Evolutionary conservation across 2,113 vertebrate genomes (phyloP).

Genomic region (Benitochromis conjunctus): DNA sequence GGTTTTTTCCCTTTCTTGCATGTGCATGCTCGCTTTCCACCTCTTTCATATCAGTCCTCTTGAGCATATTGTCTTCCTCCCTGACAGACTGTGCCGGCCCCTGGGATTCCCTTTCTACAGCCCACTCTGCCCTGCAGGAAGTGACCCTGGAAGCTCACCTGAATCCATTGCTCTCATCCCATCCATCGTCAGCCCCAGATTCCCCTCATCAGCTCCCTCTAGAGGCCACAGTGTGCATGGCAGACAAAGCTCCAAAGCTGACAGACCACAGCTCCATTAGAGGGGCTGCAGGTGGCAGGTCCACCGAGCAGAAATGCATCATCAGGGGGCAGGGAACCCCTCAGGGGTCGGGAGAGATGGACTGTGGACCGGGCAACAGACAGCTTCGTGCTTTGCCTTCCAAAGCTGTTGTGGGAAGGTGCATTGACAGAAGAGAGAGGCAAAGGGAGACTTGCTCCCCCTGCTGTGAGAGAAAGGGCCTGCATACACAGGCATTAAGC

Average conservation of each 20-base stretch:
- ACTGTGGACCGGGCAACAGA: slow-evolving; percentile 52
- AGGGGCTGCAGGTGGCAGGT: slow-evolving; percentile 82
- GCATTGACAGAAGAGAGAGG: slow-evolving; percentile 72
- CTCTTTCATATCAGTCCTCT: background rate
- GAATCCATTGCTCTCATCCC: slow-evolving; percentile 89
- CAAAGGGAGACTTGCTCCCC: slow-evolving; percentile 62
- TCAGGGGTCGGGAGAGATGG: slow-evolving; percentile 66
- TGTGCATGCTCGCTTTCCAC: slow-evolving; percentile 40
- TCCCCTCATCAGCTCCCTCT: slow-evolving; percentile 85
- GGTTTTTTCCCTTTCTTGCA: background rate
- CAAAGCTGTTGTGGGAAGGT: slow-evolving; percentile 71
- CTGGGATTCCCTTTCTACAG: slow-evolving; percentile 93
- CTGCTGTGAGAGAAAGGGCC: slow-evolving; percentile 73
- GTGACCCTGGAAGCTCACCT: slow-evolving; percentile 87
- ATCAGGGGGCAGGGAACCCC: slow-evolving; percentile 69
- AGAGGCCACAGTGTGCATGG: slow-evolving; percentile 75
- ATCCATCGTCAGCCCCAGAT: slow-evolving; percentile 88
- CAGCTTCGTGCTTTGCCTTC: slow-evolving; percentile 72
- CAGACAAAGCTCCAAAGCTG: slow-evolving; percentile 57
- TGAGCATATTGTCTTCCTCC: slow-evolving; percentile 38
- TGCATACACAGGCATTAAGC: slow-evolving; percentile 56
- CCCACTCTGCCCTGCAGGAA: slow-evolving; percentile 96
- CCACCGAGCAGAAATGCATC: slow-evolving; percentile 79
- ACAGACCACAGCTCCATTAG: slow-evolving; percentile 62
- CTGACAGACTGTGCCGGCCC: slow-evolving; percentile 86